Base-by-base conservation (phyloP, 2,797 vertebrate genomes). In the Paramormyrops hopkinsi region DNA sequence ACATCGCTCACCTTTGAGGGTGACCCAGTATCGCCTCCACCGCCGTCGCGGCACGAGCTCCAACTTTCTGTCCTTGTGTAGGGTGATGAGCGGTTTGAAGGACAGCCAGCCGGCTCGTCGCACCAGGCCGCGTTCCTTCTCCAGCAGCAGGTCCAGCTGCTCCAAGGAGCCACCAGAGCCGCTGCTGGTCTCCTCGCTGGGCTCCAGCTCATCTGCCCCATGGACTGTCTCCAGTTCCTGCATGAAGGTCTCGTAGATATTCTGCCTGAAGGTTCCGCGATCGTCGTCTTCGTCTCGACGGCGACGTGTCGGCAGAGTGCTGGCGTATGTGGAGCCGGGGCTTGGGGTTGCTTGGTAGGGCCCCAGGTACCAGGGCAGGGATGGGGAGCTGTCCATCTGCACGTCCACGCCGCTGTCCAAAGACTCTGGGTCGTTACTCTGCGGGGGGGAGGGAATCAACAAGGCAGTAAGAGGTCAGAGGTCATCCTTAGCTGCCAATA, bases 1-100 rank as follows among this genome's bases (percentile, higher is more conserved):
- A n/a, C 76, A 79, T 88, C 0, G 9, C 48, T 89, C 93, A 98
- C 98, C 98, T 96, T 98, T 98, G 50, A 99, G 96, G 0, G 97
- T 98, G 88, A 98, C 96, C 98, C 98, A 99, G 92, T 97, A 98
- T 37, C 96, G 96, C 89, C 94, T 98, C 98, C 98, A 99, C 89
- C 95, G 97, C 89, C 97, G 96, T 1, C 97, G 95, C 5, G 96
- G 91, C 87, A 97, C 97, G 89, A 98, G 94, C 92, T 99, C 97
- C 92, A 98, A 94, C 91, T 97, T 99, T 91, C 96, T 95, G 91
- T 98, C 98, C 92, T 97, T 98, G 94, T 95, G 97, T 90, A 98
- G 89, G 1, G 96, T 96, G 92, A 99, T 94, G 0, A 99, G 95
- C n/a, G 97, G 95, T 91, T 99, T 99, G 92, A 98, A 98, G 93